A percentile compares a stretch with the other conserved stretches of the same genome.
Evolutionary conservation across 2,113 vertebrate genomes (phyloP).

Genomic region (Mesitornis unicolor): DNA sequence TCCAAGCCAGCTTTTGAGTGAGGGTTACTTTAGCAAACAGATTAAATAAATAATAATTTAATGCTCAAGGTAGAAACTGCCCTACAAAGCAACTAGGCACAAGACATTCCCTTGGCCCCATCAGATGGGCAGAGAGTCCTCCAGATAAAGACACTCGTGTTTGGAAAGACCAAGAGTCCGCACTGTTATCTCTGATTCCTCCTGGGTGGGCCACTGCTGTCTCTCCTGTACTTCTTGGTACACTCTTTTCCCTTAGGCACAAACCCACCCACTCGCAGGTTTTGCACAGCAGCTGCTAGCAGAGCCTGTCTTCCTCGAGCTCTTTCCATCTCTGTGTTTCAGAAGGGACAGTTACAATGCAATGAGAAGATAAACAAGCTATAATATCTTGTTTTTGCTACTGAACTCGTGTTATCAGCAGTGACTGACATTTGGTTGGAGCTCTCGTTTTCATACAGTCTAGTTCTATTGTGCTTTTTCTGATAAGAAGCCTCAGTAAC

Average conservation of each 20-base stretch:
- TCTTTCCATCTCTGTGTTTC: neutral
- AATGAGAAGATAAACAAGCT: constrained; percentile 14
- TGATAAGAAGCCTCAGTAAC: constrained; percentile 59
- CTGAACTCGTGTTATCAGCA: constrained; percentile 36
- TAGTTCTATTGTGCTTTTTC: constrained; percentile 18
- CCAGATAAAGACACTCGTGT: neutral
- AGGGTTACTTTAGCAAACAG: neutral
- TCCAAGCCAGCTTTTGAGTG: neutral
- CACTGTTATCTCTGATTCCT: neutral
- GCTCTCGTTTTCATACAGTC: neutral
- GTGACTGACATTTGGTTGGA: constrained; percentile 35
- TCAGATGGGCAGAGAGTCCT: neutral
- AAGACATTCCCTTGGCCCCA: neutral
- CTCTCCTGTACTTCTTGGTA: neutral
- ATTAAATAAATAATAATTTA: neutral
- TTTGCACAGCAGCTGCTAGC: neutral
- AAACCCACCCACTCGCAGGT: rapidly evolving
- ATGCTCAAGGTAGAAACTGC: neutral
- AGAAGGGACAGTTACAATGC: neutral
- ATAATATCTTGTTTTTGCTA: constrained; percentile 14
- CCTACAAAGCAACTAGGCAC: neutral
- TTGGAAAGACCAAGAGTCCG: neutral
- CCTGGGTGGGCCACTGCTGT: neutral
- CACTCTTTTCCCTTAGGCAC: neutral
- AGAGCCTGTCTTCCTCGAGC: neutral